Evolutionary conservation across 2,888 invertebrate species (phyloP).

Genomic region (Yponomeuta cagnagella): DNA sequence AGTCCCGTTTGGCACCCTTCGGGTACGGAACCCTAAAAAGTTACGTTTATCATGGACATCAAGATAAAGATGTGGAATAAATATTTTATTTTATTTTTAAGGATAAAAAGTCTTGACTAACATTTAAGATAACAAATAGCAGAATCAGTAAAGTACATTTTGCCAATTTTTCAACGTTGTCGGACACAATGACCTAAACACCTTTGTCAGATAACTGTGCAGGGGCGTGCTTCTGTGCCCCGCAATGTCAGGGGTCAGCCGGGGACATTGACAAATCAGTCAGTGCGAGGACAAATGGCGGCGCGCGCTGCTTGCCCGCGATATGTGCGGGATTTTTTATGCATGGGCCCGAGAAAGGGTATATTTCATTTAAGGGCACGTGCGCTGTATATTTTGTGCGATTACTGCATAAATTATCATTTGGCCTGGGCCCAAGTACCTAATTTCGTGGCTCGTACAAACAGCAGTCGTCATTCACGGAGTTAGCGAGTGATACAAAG

Average conservation of each 20-base stretch:
- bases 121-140: too few species aligned
- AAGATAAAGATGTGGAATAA: too few species aligned
- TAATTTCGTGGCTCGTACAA: neutral
- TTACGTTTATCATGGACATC: too few species aligned
- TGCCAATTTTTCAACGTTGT: too few species aligned
- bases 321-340: constrained; percentile 5
- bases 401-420: constrained; percentile 3
- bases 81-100: too few species aligned
- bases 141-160: too few species aligned
- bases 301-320: neutral
- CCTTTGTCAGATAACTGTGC: too few species aligned
- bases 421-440: neutral
- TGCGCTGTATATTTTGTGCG: neutral
- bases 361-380: neutral
- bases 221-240: neutral
- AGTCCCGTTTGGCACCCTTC: too few species aligned
- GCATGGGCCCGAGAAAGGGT: neutral
- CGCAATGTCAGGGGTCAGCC: neutral
- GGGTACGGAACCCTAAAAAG: too few species aligned
- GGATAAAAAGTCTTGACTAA: too few species aligned
- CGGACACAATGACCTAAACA: too few species aligned
- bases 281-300: constrained; percentile 8
- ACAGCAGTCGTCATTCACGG: neutral
- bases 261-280: constrained; percentile 10
- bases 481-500: neutral